Base-by-base conservation (phyloP, 2,113 vertebrate genomes). In the Oenanthe oenanthe region DNA sequence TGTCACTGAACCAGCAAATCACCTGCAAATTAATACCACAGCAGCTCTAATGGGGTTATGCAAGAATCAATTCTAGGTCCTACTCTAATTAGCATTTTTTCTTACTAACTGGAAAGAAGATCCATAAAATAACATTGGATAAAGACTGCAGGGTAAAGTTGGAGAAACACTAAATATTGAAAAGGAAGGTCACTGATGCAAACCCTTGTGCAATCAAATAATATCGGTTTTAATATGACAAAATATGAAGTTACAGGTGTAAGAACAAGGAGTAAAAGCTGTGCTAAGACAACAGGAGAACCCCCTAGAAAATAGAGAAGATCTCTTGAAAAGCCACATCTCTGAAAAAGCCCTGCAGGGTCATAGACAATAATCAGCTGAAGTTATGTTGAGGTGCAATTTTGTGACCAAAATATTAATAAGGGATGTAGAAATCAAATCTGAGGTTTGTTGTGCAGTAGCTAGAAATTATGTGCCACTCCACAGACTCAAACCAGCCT, bases 1-100 rank as follows among this genome's bases (percentile, higher is more conserved):
- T 92, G 88, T 60, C 91, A 94, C 43, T 42, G 68, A 94, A 58
- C 51, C 56, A 92, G 67, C n/a, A 94, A 62, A 93, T 89, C 63
- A 84, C 76, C 83, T 89, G 63, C 85, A 92, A 87, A 94, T 89
- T 76, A 95, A 79, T 61, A 38, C 14, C 72, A 56, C 31, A 86
- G 79, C 48, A 88, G 32, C 43, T 34, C 51, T 80, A 90, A 75
- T 45, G 54, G 53, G 61, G 17, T 82, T 73, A 89, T 13, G 3
- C 38, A 88, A 57, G 45, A 93, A 73, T 76, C 71, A 88, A 12
- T 78, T 88, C 10, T 88, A 82, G 17, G 36, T 80, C 60, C 60
- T 67, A 74, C 8, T 9, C 54, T 88, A 82, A 92, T 89, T 91
- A 87, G 79, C 47, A 29, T 50, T 80, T 74, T 74, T 88, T 71